Evolutionary conservation across 2,888 invertebrate genomes (phyloP).

Genomic region (Notodonta ziczac): DNA sequence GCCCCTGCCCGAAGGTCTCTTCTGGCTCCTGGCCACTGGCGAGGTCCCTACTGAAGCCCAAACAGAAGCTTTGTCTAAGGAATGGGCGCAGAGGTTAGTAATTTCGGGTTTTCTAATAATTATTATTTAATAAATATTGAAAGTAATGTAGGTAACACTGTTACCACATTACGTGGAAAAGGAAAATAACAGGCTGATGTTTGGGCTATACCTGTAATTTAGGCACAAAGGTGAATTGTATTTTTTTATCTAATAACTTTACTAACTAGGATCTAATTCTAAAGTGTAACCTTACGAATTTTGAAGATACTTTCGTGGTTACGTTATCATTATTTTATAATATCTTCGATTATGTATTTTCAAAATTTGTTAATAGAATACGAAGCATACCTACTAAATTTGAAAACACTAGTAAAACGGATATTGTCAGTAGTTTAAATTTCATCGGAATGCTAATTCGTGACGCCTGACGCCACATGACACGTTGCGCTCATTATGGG

Average conservation of each 20-base stretch:
- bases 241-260: too few relatives aligned
- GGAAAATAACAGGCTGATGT: not conserved
- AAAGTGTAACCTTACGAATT: too few relatives aligned
- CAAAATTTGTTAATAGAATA: too few relatives aligned
- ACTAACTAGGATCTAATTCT: too few relatives aligned
- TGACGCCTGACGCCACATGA: not conserved
- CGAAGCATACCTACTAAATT: too few relatives aligned
- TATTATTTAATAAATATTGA: not conserved
- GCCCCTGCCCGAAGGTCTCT: slow-evolving; percentile 91
- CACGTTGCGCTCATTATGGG: not conserved
- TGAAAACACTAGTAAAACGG: not conserved
- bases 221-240: too few relatives aligned
- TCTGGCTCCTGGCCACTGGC: slow-evolving; percentile 91
- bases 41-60: slow-evolving; percentile 89
- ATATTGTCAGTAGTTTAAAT: not conserved
- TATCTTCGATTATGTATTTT: too few relatives aligned
- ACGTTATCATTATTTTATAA: too few relatives aligned
- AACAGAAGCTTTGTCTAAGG: slow-evolving; percentile 89
- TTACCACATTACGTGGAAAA: too few relatives aligned
- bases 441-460: not conserved
- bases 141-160: not conserved
- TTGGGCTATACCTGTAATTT: too few relatives aligned
- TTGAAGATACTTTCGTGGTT: too few relatives aligned
- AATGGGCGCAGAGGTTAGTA: slow-evolving; percentile 88
- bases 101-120: not conserved